Percentiles rank a stretch among this genome's conserved stretches.
phyloP scores from a whole-genome alignment of 1,140 invertebrate species.

The Euura saliciscinereae region DNA sequence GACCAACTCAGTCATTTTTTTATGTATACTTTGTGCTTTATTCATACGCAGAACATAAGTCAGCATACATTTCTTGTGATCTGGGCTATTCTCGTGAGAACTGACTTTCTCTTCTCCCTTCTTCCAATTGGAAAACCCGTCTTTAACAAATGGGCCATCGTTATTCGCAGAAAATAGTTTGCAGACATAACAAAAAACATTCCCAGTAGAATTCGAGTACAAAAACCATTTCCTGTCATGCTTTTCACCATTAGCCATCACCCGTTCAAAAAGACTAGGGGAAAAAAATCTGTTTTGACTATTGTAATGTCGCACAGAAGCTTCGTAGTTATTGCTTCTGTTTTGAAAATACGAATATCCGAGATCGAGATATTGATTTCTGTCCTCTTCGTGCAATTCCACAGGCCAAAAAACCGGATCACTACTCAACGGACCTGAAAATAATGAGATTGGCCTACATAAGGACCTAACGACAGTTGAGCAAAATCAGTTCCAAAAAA shows the following conservation, averaged over 20 bases:
- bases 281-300: no score
- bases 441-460: neutral
- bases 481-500: no score
- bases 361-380: no score
- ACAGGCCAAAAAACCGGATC: no score
- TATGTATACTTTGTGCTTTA: constrained; percentile 9
- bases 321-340: no score
- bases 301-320: no score
- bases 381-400: no score
- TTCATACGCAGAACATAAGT: constrained; percentile 7
- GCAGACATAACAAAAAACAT: constrained; percentile 25
- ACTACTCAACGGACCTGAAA: no score
- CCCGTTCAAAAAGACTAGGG: no score
- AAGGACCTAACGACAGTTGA: no score
- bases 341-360: no score
- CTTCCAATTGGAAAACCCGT: constrained; percentile 25
- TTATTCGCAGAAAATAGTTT: constrained; percentile 18
- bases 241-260: constrained; percentile 18
- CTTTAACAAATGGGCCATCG: constrained; percentile 3
- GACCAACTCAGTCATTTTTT: constrained; percentile 17
- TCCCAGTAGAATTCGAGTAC: constrained; percentile 23
- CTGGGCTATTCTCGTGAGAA: constrained; percentile 19
- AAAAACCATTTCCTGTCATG: constrained; percentile 20
- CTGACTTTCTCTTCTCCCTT: constrained; percentile 6
- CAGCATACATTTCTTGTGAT: constrained; percentile 10